Base-by-base conservation (phyloP, 2,113 vertebrate genomes). In the Lathamus discolor region DNA sequence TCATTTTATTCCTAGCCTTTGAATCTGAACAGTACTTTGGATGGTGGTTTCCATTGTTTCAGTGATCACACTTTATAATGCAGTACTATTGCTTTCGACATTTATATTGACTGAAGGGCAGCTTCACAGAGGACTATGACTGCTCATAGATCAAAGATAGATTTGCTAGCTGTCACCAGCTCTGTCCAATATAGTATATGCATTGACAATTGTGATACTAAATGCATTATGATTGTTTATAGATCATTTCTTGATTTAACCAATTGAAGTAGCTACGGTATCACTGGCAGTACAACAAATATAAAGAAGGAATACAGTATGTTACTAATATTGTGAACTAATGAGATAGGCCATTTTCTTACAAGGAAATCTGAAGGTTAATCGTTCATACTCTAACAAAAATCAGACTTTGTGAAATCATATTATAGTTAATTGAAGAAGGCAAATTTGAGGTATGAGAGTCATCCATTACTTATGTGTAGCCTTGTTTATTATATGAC, bases 301-400 rank as follows among this genome's bases (percentile, higher is more conserved):
- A 87, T 86, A 96, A 97, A 97, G 96, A 96, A 93, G 14, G 88
- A 97, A 97, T 92, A 95, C 95, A 96, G 95, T 62, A 96, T 97
- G 84, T 95, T 88, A 96, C 97, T 97, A 97, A 93, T 97, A 94
- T 86, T 88, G 39, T 76, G 93, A 96, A 72, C 93, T 97, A 95
- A 96, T 85, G 78, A 95, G 97, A 86, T 73, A 90, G 93, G 61
- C 92, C 89, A 73, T 97, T 97, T 97, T 64, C 93, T 97, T 96
- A 90, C 96, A 97, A 96, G 93, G 94, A 88, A 97, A 96, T 88
- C 92, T 96, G 95, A 97, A 97, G 96, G 97, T 97, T 94, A 97
- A 94, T 97, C 78, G 23, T 97, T 97, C 96, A 64, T 92, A 94
- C 89, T 97, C 88, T 79, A 96, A 95, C 59, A 83, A 85, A 91